Evolutionary conservation across 2,797 vertebrate genomes (phyloP).

Genomic region (Gymnothorax javanicus): DNA sequence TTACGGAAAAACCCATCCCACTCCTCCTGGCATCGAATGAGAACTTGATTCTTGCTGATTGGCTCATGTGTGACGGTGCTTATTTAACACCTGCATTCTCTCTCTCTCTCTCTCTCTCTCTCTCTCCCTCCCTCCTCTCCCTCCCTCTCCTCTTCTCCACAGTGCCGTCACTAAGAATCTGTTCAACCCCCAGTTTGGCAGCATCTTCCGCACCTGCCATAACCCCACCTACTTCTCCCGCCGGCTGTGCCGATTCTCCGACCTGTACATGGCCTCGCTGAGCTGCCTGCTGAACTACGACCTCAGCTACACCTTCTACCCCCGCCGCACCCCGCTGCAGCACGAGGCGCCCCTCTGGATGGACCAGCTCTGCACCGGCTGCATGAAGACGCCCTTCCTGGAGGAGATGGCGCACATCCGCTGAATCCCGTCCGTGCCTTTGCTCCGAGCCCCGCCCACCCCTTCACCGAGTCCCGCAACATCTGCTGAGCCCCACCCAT

Average conservation of each 20-base stretch:
- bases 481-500: conserved; percentile 69
- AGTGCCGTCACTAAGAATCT: conserved; percentile 82
- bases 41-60: no score
- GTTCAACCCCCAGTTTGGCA: conserved; percentile 85
- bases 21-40: no score
- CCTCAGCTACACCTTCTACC: conserved; percentile 77
- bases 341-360: conserved; percentile 85
- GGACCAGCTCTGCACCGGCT: conserved; percentile 85
- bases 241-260: conserved; percentile 80
- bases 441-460: background rate
- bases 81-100: background rate
- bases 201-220: conserved; percentile 84
- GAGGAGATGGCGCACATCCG: conserved; percentile 82
- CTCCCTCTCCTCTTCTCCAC: conserved; percentile 10
- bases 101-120: conserved; percentile 11
- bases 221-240: conserved; percentile 86
- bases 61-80: background rate
- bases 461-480: conserved; percentile 23
- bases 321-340: conserved; percentile 81
- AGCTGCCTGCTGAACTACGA: conserved; percentile 84
- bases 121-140: conserved; percentile 1
- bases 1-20: no score
- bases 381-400: conserved; percentile 79
- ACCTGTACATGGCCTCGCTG: conserved; percentile 82
- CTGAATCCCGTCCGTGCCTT: conserved; percentile 52